Base-by-base conservation (phyloP, 2,797 vertebrate genomes). In the Notoglanidium macrostoma region DNA sequence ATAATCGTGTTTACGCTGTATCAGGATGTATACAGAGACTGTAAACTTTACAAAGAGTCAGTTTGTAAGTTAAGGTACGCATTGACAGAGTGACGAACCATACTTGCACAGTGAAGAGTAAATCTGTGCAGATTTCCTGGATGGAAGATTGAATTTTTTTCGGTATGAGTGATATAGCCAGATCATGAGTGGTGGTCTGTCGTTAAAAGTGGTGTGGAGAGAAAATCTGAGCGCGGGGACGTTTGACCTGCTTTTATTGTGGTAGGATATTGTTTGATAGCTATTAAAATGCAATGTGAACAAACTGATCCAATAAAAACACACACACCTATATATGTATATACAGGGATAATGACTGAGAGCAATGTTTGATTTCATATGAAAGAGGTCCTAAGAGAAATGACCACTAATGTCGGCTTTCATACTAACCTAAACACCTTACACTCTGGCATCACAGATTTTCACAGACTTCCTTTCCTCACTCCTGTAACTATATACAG, bases 21-120 rank as follows among this genome's bases (percentile, higher is more conserved):
- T 84, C 88, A 89, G 90, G 89, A 90, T 90, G 90, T 90, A 90
- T 91, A 90, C 87, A 85, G 57, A 76, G 54, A 61, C 76, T 85
- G 85, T 91, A 90, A 91, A 91, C 89, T 79, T 89, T 90, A 87
- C 55, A 82, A 72, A 85, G 77, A 86, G 59, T 51, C 54, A 10
- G 23, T 54, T 35, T 23, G 49, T 87, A 84, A 87, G 86, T 88
- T 21, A 84, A 80, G 67, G 40, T 54, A 35, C 32, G 29, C 68
- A 63, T 85, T 72, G 65, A 59, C 57, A 54, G 57, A 23, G 80
- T 11, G 23, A 65, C 3, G 57, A 54, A 82, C 72, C 51, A 12
- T 90, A 88, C 88, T 88, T 61, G 12, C 78, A 61, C 63, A 77
- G 85, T 85, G 65, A 87, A 87, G 83, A 83, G 59, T 70, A 90